Conservation (phyloP, 92 coral and sea anemone genomes). For the Chrysogorgia sp. region DNA sequence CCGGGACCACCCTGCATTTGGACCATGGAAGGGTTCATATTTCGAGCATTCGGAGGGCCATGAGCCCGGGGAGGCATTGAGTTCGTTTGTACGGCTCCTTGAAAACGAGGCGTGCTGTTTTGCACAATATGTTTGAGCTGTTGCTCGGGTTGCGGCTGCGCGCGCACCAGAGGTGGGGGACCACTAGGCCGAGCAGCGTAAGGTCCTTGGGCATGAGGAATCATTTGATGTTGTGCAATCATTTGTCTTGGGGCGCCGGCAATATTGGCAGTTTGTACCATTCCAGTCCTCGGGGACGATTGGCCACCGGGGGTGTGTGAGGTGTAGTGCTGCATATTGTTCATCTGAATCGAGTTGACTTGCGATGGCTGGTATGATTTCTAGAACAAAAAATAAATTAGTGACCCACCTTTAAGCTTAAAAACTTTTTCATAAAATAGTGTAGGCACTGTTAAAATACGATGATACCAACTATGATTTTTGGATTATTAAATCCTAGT, state of each 20-base stretch:
- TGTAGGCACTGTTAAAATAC: not conserved
- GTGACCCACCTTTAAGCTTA: not conserved
- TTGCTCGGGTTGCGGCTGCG: not conserved
- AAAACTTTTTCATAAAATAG: not conserved
- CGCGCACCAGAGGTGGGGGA: constrained; percentile 44
- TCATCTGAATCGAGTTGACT: not conserved
- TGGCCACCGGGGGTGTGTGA: not conserved
- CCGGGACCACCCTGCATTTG: not conserved
- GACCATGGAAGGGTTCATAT: not conserved
- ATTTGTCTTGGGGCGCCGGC: not conserved
- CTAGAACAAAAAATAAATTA: not conserved
- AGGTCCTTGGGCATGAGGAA: not conserved
- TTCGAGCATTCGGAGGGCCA: not conserved
- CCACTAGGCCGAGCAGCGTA: constrained; percentile 12
- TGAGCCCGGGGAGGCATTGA: constrained; percentile 5
- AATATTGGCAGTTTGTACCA: not conserved
- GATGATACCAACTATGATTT: not conserved
- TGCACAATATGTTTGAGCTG: not conserved
- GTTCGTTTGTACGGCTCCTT: not conserved
- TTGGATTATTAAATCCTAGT: not conserved
- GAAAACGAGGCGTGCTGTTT: constrained; percentile 12
- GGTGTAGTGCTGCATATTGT: not conserved
- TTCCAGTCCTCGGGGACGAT: not conserved
- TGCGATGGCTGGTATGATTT: not conserved
- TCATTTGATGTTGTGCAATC: not conserved